These are phyloP conservation scores for Vandiemenella viatica DNA, from an alignment of 2,888 invertebrate species.

Conservation along the genomic window DNA sequence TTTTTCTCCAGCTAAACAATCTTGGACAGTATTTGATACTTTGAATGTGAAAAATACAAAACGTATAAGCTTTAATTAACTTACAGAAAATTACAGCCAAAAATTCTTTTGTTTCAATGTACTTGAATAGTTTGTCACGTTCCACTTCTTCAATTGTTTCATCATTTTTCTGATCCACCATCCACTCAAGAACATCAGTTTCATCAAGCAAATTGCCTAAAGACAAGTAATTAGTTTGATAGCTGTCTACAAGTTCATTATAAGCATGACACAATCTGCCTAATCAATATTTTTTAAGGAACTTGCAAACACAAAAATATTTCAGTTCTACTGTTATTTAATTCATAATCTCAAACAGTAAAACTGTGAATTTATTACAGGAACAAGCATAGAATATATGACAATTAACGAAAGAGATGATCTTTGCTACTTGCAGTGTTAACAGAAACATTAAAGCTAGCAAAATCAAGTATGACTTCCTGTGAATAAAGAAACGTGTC, in stretches of 20 bases:
- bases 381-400: no score
- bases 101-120: constrained; percentile 81
- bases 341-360: no score
- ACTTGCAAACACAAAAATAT: no score
- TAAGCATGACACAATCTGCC: neutral
- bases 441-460: no score
- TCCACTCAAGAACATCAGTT: constrained; percentile 75
- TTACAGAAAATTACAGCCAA: constrained; percentile 85
- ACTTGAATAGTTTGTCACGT: constrained; percentile 63
- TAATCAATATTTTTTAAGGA: neutral
- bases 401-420: no score
- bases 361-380: no score
- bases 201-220: constrained; percentile 61
- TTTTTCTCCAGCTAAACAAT: neutral
- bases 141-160: constrained; percentile 82
- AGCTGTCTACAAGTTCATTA: neutral
- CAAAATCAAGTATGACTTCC: no score
- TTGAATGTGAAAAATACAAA: no score
- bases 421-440: no score
- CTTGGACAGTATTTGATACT: neutral
- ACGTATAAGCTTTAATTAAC: no score
- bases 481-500: no score
- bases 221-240: constrained; percentile 13
- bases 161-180: constrained; percentile 79
- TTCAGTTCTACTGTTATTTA: no score